Evolutionary conservation across 2,797 vertebrate species (phyloP).

Genomic region (Telmatherina bonti): DNA sequence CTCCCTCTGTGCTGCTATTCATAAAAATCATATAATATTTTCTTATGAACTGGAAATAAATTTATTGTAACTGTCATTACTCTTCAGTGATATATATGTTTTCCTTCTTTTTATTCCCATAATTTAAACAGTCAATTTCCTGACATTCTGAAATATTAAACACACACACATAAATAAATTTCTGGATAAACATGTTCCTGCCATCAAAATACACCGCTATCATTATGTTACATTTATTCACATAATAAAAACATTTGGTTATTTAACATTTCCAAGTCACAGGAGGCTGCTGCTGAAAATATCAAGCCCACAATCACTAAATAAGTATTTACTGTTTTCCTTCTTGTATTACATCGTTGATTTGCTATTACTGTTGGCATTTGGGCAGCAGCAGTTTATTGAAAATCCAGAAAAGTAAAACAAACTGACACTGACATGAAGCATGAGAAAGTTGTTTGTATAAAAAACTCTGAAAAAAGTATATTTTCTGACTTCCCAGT

Average conservation of each 20-base stretch:
- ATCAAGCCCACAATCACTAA: neutral
- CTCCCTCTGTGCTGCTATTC: conserved; percentile 4
- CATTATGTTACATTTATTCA: conserved; percentile 1
- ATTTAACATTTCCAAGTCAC: neutral
- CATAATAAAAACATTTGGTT: neutral
- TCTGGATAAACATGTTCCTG: neutral
- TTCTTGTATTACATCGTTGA: too few species aligned
- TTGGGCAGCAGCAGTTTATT: neutral
- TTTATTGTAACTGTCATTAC: neutral
- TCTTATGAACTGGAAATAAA: neutral
- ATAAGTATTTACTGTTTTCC: neutral
- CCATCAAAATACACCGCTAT: neutral
- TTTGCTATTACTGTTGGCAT: neutral
- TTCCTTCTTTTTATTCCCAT: too few species aligned
- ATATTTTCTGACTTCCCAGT: neutral
- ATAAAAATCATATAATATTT: neutral
- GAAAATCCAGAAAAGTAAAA: neutral
- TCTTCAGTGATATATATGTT: too few species aligned
- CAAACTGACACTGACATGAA: neutral
- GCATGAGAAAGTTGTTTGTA: neutral
- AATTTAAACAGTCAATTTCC: too few species aligned
- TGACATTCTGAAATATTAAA: neutral
- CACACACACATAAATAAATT: conserved; percentile 6
- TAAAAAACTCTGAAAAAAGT: conserved; percentile 1
- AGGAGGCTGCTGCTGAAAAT: neutral